phyloP scores from a whole-genome alignment of 2,888 invertebrate species.

The Trachelus tabidus region DNA sequence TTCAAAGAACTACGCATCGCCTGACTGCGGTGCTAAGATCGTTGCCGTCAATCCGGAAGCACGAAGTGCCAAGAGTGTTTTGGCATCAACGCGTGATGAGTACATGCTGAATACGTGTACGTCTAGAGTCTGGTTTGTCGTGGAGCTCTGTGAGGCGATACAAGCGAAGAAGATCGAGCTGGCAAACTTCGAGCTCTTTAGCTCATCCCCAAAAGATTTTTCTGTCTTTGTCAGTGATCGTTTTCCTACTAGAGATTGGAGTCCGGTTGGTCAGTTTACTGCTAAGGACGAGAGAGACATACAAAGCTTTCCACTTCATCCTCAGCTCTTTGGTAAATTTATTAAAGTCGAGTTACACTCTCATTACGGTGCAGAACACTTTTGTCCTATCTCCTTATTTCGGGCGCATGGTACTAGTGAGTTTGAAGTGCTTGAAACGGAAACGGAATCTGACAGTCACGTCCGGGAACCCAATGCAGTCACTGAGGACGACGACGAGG shows the following conservation, averaged over 20 bases:
- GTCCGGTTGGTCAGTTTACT: constrained; percentile 85
- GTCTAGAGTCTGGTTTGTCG: constrained; percentile 92
- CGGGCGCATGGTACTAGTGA: constrained; percentile 94
- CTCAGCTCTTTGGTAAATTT: constrained; percentile 88
- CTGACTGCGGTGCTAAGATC: constrained; percentile 97
- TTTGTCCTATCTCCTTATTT: constrained; percentile 96
- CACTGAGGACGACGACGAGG: constrained; percentile 72
- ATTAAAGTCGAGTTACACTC: constrained; percentile 91
- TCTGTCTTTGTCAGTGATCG: constrained; percentile 88
- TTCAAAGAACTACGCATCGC: constrained; percentile 95
- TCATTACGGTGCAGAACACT: constrained; percentile 97
- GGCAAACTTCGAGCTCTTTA: constrained; percentile 98
- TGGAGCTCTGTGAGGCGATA: constrained; percentile 97
- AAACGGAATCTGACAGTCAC: constrained; percentile 75
- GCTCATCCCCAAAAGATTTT: constrained; percentile 94
- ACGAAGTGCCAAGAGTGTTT: constrained; percentile 84
- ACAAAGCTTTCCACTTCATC: constrained; percentile 85
- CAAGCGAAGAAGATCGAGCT: constrained; percentile 95
- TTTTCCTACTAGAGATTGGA: constrained; percentile 93
- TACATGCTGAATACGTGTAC: constrained; percentile 98
- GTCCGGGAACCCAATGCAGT: constrained; percentile 44
- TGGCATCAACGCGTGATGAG: constrained; percentile 93
- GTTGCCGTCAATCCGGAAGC: constrained; percentile 94
- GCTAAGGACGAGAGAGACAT: constrained; percentile 88
- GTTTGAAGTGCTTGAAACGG: constrained; percentile 88